These are phyloP conservation scores for Dicycla oo DNA, from an alignment of 2,888 invertebrate species.

Conservation along the genomic window DNA sequence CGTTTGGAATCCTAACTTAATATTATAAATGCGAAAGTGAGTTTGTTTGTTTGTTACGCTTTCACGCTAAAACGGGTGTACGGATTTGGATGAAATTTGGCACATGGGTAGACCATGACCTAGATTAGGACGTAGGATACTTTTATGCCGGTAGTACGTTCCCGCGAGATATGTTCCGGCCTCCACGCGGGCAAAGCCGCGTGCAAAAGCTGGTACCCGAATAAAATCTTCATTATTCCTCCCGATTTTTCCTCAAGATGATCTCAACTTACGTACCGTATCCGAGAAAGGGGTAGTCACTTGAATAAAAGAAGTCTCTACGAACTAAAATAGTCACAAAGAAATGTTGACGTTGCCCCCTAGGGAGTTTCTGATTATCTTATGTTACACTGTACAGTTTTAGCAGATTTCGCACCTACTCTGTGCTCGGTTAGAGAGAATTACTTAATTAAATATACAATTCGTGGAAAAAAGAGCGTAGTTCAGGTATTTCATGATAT, in stretches of 20 bases:
- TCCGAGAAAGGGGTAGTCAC: conserved; percentile 52
- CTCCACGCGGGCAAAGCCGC: too few species aligned
- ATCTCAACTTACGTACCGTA: conserved; percentile 44
- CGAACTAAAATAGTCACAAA: conserved; percentile 60
- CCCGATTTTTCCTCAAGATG: conserved; percentile 22
- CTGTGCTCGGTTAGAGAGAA: conserved; percentile 28
- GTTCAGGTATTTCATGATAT: neutral
- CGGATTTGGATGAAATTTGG: too few species aligned
- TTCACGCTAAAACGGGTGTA: too few species aligned
- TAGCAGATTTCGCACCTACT: conserved; percentile 54
- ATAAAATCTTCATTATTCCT: conserved; percentile 17
- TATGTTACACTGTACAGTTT: conserved; percentile 45
- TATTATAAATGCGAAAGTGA: too few species aligned
- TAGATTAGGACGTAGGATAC: too few species aligned
- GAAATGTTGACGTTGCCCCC: conserved; percentile 67
- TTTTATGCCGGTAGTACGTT: too few species aligned
- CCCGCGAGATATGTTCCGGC: too few species aligned
- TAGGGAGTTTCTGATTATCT: conserved; percentile 65
- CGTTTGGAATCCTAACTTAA: too few species aligned
- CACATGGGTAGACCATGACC: too few species aligned
- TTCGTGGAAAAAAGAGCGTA: conserved; percentile 7
- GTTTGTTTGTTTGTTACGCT: too few species aligned
- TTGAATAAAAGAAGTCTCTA: conserved; percentile 65
- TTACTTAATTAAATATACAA: conserved; percentile 45
- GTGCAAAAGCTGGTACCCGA: too few species aligned